Base-by-base conservation (phyloP, 2,888 invertebrate genomes). In the Pseudanteris insignis region DNA sequence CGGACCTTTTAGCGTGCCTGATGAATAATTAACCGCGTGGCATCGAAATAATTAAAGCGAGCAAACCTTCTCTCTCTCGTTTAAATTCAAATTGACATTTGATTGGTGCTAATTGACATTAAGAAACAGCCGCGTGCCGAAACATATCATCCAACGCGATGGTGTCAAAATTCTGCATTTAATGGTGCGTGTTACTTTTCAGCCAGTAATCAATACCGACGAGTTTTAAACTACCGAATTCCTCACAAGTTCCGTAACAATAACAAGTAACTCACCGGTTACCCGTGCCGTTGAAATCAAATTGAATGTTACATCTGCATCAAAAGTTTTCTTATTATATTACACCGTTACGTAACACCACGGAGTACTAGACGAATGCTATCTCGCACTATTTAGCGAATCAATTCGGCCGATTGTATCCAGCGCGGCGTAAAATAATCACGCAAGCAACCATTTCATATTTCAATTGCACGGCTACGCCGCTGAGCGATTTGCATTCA, bases 351-450 rank as follows among this genome's bases (percentile, higher is more conserved):
- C n/a, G n/a, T n/a, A n/a, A n/a, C n/a, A n/a, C n/a, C n/a, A n/a
- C n/a, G n/a, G n/a, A 33, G 10, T 28, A 50, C 48, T 43, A 10
- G 29, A 21, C 9, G 29, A 50, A 50, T 34, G 50, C 26, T 29
- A 43, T 34, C 58, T 58, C 33, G 58, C 50, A 50, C 50, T 40
- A 55, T 55, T 55, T 55, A 21, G 48, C 48, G 32, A 48, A 57
- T 57, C 43, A 37, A 57, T 43, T 26, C 38, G 2, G 9, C 26
- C 24, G 29, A 12, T 24, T 29, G 8, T 18, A 41, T 29, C 43
- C 33, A 30, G 46, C 33, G 40, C 33, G 8, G 33, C 25, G 29
- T 29, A 7, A 30, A 43, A 53, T 29, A 26, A 44, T 44, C 26
- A 9, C 9, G 9, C 25, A 1, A 13, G 30, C n/a, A 21, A 8